Percentiles rank a stretch among this genome's conserved stretches.
These are phyloP conservation scores for Onychomys leucogaster DNA, from an alignment of 2,797 vertebrate species.

Conservation along the genomic window DNA sequence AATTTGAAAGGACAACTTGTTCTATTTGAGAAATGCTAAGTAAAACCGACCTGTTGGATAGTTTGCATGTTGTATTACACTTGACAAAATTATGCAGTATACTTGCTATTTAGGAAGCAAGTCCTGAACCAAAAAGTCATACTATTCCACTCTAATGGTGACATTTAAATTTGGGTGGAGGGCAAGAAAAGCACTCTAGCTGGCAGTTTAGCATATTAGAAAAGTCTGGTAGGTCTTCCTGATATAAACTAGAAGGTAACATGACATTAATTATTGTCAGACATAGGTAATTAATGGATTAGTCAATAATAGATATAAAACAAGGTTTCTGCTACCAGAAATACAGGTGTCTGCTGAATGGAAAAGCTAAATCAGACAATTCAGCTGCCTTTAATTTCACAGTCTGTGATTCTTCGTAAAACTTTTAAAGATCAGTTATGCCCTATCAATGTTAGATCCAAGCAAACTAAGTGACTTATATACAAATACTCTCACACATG, in stretches of 20 bases:
- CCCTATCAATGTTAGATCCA: conserved; percentile 86
- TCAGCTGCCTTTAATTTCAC: conserved; percentile 88
- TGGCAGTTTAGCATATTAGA: conserved; percentile 42
- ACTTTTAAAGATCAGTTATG: conserved; percentile 88
- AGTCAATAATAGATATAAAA: conserved; percentile 74
- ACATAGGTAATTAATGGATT: conserved; percentile 70
- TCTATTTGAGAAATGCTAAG: background rate
- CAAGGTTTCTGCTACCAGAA: conserved; percentile 59
- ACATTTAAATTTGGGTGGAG: background rate
- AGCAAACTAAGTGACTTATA: conserved; percentile 88
- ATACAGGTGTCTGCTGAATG: conserved; percentile 78
- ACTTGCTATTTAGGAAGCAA: conserved; percentile 19
- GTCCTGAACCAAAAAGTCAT: conserved; percentile 29
- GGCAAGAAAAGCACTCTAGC: background rate
- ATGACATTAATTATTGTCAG: conserved; percentile 70
- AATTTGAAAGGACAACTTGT: background rate
- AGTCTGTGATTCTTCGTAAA: conserved; percentile 87
- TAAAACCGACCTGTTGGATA: background rate
- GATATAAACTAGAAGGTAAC: conserved; percentile 63
- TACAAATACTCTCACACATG: conserved; percentile 80
- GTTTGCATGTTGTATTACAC: background rate
- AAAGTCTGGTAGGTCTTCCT: conserved; percentile 62
- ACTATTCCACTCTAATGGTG: background rate
- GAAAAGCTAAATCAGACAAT: conserved; percentile 86
- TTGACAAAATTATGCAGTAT: background rate